Percentiles rank a stretch among this genome's conserved stretches.
Evolutionary conservation across 1,140 invertebrate genomes (phyloP).

Genomic region (Drosophila triauraria): DNA sequence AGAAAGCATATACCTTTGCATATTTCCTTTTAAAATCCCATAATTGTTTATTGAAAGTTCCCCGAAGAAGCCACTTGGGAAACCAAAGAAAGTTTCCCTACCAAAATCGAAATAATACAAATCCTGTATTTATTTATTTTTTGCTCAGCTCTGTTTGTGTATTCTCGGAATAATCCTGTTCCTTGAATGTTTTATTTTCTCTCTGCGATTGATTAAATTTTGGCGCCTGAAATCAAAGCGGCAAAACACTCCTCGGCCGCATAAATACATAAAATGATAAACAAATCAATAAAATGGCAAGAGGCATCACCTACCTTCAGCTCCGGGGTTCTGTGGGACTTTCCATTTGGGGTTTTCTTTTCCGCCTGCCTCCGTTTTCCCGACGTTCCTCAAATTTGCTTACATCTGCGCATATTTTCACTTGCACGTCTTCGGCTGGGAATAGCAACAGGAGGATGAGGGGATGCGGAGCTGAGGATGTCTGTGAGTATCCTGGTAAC

Average conservation of each 20-base stretch:
- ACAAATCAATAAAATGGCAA: conserved; percentile 76
- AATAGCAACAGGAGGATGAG: neutral
- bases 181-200: conserved; percentile 46
- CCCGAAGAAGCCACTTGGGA: neutral
- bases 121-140: conserved; percentile 41
- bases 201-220: conserved; percentile 56
- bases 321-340: conserved; percentile 43
- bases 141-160: conserved; percentile 18
- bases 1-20: neutral
- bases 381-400: conserved; percentile 58
- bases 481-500: conserved; percentile 68
- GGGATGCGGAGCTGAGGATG: conserved; percentile 19
- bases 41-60: conserved; percentile 5
- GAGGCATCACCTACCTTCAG: conserved; percentile 46
- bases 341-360: conserved; percentile 47
- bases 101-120: conserved; percentile 1
- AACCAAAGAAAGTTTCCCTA: neutral
- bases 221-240: conserved; percentile 65
- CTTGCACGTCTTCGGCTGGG: conserved; percentile 60
- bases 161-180: conserved; percentile 43
- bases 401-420: conserved; percentile 80
- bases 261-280: conserved; percentile 61
- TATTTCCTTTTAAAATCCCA: conserved; percentile 1
- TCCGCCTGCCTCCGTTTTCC: neutral
- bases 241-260: conserved; percentile 28